Percentiles rank a stretch among this genome's conserved stretches.
Evolutionary conservation across 2,888 invertebrate species (phyloP).

Genomic region (Philereme vetulata): DNA sequence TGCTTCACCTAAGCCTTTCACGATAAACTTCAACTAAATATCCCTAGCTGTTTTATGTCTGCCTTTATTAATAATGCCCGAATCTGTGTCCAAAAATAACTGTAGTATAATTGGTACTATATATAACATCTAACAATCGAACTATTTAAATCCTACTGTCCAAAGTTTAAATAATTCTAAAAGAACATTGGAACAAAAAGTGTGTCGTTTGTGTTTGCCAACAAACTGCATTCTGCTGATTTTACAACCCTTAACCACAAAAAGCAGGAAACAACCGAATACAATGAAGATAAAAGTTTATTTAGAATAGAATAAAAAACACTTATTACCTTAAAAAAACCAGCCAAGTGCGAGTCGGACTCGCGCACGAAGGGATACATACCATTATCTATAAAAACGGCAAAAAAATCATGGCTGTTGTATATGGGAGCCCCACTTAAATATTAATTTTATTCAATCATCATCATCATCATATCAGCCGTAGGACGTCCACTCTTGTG

Average conservation of each 20-base stretch:
- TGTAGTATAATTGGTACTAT: background rate
- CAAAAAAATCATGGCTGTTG: no score
- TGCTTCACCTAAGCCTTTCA: conserved; percentile 11
- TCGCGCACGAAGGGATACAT: no score
- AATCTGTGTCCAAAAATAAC: conserved; percentile 1
- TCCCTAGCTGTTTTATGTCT: conserved; percentile 17
- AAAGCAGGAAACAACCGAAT: no score
- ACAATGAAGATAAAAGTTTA: no score
- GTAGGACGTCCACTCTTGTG: no score
- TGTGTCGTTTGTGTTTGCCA: conserved; percentile 4
- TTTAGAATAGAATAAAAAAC: no score
- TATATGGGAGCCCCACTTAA: no score
- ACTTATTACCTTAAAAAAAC: no score
- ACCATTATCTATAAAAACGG: no score
- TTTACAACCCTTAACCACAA: background rate
- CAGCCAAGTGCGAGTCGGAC: no score
- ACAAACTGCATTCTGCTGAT: conserved; percentile 5
- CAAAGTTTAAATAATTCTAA: conserved; percentile 12
- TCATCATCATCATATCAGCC: no score
- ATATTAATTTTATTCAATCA: no score
- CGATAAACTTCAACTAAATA: conserved; percentile 11
- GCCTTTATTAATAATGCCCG: conserved; percentile 17
- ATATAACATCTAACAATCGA: background rate
- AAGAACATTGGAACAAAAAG: conserved; percentile 3
- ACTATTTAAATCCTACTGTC: conserved; percentile 7